A percentile compares a stretch with the other conserved stretches of the same genome.
Evolutionary conservation across 2,113 vertebrate genomes (phyloP).

Genomic region (Electrona antarctica): DNA sequence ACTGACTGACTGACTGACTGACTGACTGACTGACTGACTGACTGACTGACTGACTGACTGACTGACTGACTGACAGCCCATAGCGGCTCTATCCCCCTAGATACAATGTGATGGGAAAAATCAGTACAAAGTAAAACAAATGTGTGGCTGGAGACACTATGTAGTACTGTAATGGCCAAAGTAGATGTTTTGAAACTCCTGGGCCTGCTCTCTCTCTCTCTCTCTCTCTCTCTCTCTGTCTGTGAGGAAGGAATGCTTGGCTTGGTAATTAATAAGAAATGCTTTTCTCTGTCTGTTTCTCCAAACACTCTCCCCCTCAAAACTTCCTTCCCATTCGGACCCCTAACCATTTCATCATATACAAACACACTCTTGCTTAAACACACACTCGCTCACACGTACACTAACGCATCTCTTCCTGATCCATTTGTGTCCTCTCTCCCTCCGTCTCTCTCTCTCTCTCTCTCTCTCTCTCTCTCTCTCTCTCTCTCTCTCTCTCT

Average conservation of each 20-base stretch:
- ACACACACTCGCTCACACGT: not conserved
- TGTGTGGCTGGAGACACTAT: not conserved
- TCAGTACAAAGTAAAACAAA: not conserved
- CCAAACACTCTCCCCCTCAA: constrained; percentile 12
- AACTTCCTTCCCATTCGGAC: constrained; percentile 6
- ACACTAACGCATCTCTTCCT: not conserved
- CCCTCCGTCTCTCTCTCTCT: constrained; percentile 8
- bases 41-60: no score
- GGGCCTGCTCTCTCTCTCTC: not conserved
- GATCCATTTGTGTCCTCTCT: no score
- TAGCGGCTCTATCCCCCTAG: not conserved
- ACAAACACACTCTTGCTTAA: no score
- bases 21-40: no score
- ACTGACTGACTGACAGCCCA: no score
- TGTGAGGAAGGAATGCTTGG: constrained; percentile 30
- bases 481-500: not conserved
- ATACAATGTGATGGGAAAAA: not conserved
- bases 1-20: no score
- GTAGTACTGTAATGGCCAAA: not conserved
- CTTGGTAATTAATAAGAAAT: constrained; percentile 38
- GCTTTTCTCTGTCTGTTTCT: constrained; percentile 33
- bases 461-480: not conserved
- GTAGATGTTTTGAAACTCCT: not conserved
- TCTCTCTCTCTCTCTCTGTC: constrained; percentile 16
- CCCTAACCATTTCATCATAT: not conserved